Conservation (phyloP, 2,888 invertebrate species). For the Diloba caeruleocephala region DNA sequence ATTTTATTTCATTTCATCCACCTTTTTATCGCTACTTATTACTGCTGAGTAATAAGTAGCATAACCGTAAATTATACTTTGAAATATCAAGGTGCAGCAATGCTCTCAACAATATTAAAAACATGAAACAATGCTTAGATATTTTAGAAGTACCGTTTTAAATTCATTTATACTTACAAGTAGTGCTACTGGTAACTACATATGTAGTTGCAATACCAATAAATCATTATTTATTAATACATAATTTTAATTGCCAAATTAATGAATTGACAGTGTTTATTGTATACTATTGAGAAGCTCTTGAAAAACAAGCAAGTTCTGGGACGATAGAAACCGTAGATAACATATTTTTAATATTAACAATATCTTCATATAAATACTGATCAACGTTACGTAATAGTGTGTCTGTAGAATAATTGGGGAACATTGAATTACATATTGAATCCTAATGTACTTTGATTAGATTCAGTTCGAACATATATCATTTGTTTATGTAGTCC, state of each 20-base stretch:
- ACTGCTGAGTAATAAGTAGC: too few relatives aligned
- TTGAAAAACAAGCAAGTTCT: conserved; percentile 20
- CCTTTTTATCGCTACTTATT: too few relatives aligned
- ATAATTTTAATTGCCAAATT: neutral
- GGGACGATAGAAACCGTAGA: conserved; percentile 3
- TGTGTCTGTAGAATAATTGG: conserved; percentile 35
- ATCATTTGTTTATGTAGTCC: too few relatives aligned
- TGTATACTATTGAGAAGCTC: conserved; percentile 10
- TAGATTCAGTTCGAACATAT: too few relatives aligned
- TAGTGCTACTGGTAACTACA: too few relatives aligned
- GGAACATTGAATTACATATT: too few relatives aligned
- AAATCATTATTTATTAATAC: conserved; percentile 20
- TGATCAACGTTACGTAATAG: conserved; percentile 20
- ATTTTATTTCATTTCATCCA: neutral
- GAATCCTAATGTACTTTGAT: too few relatives aligned
- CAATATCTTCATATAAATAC: conserved; percentile 14
- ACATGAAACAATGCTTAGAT: conserved; percentile 12
- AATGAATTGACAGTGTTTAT: neutral
- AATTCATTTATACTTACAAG: conserved; percentile 24
- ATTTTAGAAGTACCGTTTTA: conserved; percentile 1
- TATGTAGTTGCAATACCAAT: conserved; percentile 30
- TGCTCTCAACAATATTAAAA: conserved; percentile 15
- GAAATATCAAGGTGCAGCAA: neutral
- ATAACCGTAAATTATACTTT: too few relatives aligned
- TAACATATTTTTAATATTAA: conserved; percentile 8